A percentile compares a stretch with the other conserved stretches of the same genome.
Evolutionary conservation across 2,888 invertebrate genomes (phyloP).

Genomic region (Drosophila subquinaria): DNA sequence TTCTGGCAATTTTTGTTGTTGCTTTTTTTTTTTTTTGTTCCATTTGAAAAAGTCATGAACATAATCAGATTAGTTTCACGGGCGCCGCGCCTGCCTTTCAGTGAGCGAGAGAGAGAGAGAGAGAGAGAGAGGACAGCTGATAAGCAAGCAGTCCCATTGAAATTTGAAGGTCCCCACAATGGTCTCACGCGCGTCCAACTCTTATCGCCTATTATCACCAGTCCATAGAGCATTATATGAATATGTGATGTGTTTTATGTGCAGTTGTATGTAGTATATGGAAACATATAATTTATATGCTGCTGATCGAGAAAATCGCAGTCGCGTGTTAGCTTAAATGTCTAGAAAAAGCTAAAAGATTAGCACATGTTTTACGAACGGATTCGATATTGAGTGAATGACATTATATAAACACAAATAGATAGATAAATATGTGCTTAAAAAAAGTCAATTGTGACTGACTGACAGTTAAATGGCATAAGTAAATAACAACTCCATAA

Average conservation of each 20-base stretch:
- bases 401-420: neutral
- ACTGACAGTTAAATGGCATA: slow-evolving; percentile 10
- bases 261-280: slow-evolving; percentile 8
- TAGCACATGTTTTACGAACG: slow-evolving; percentile 15
- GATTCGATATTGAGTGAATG: slow-evolving; percentile 9
- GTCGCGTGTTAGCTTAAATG: slow-evolving; percentile 42
- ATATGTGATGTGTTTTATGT: slow-evolving; percentile 5
- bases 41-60: slow-evolving; percentile 39
- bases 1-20: slow-evolving; percentile 17
- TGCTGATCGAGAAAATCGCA: slow-evolving; percentile 41
- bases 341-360: slow-evolving; percentile 12
- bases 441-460: neutral
- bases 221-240: slow-evolving; percentile 1
- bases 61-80: slow-evolving; percentile 58
- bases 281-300: slow-evolving; percentile 31
- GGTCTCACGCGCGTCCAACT: slow-evolving; percentile 64
- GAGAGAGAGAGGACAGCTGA: slow-evolving; percentile 44
- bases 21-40: neutral
- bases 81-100: slow-evolving; percentile 36
- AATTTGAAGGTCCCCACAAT: slow-evolving; percentile 63
- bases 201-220: slow-evolving; percentile 56
- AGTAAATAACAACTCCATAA: slow-evolving; percentile 11
- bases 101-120: slow-evolving; percentile 5
- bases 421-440: slow-evolving; percentile 1
- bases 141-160: slow-evolving; percentile 47